Base-by-base conservation (phyloP, 2,888 invertebrate genomes). In the Harpalus rubripes region DNA sequence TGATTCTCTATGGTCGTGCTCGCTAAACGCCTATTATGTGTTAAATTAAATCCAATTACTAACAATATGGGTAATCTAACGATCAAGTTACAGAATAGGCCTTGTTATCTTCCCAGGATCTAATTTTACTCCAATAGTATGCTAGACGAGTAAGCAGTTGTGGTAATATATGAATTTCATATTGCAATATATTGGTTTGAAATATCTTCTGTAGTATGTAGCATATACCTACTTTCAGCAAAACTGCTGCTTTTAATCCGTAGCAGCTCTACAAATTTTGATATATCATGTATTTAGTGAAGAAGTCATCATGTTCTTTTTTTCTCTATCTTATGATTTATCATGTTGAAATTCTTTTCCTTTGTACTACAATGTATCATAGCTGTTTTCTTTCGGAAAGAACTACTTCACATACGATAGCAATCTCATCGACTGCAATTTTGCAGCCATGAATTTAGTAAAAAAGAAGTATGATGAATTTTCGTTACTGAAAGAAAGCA, bases 31-130 rank as follows among this genome's bases (percentile, higher is more conserved):
- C 32, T 32, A 32, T 32, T 22, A n/a, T n/a, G 32, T 32, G 32
- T 32, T 32, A 32, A 32, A 22, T 22, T 22, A 32, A 32, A 4
- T 32, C 32, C 32, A 32, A 4, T 32, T 32, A 6, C 32, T 5
- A 32, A 32, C 32, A 32, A 32, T 32, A 32, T 32, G 32, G 32
- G 5, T 5, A 32, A 32, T 52, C 12, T 52, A 52, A 52, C 12
- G 44, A 52, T 32, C 32, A 52, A 52, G 44, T 52, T 52, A 52
- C 44, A 52, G 44, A 52, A 52, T 52, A 52, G 44, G 44, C 44
- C 12, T 12, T 52, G 1, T 12, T 52, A 52, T 52, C 12, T 52
- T 52, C 8, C 12, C 44, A 52, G 44, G 44, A 52, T 52, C 10
- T 52, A 52, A 32, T 52, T 52, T 52, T 12, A 52, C 4, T 52